These are phyloP conservation scores for Stratiomys singularior DNA, from an alignment of 2,888 invertebrate genomes.

Conservation along the genomic window DNA sequence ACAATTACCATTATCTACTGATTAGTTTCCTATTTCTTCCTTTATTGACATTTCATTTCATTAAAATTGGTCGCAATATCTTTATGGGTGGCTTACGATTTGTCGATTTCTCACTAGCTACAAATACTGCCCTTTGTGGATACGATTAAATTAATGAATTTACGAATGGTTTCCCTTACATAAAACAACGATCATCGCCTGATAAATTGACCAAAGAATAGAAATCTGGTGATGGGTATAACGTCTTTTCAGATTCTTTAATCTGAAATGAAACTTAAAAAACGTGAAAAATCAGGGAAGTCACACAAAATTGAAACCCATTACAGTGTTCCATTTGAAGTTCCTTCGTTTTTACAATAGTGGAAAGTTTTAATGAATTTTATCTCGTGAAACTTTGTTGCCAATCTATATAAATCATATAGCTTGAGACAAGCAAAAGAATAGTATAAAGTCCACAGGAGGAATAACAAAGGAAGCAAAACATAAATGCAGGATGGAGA, in stretches of 20 bases:
- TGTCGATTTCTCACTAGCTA: not conserved
- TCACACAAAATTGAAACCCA: not conserved
- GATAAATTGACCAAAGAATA: not conserved
- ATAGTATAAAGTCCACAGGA: no score
- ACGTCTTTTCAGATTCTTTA: no score
- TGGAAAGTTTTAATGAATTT: constrained; percentile 7
- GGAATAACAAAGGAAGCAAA: no score
- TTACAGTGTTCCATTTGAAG: not conserved
- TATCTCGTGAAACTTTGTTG: not conserved
- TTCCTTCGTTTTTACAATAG: not conserved
- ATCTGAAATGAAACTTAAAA: no score
- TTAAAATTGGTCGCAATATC: not conserved
- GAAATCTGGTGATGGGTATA: not conserved
- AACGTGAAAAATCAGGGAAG: not conserved
- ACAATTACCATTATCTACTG: not conserved
- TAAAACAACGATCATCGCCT: not conserved
- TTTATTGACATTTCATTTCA: not conserved
- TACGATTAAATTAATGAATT: not conserved
- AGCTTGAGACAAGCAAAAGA: no score
- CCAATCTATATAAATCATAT: no score
- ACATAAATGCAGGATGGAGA: no score
- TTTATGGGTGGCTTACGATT: not conserved
- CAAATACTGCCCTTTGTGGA: no score
- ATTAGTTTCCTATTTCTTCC: constrained; percentile 8
- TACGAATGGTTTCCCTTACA: not conserved